phyloP scores from a whole-genome alignment of 2,797 vertebrate species.

The Ataeniobius toweri region DNA sequence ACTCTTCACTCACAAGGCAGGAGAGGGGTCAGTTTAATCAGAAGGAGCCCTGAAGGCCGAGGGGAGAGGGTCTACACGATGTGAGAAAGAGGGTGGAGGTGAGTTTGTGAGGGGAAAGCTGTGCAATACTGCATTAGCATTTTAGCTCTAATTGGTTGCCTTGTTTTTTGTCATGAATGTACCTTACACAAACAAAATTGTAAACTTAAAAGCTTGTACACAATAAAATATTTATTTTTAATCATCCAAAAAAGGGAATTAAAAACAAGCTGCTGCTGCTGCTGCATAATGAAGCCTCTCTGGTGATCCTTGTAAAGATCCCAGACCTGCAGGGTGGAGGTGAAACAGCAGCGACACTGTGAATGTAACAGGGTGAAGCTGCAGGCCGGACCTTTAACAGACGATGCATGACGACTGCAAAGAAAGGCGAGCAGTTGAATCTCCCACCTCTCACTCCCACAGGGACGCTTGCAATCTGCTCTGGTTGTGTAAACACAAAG shows the following conservation, averaged over 20 bases:
- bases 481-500: constrained; percentile 74
- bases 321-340: constrained; percentile 22
- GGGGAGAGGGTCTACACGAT: neutral
- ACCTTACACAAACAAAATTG: constrained; percentile 53
- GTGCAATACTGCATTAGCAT: constrained; percentile 25
- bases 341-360: constrained; percentile 39
- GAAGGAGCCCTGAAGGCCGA: neutral
- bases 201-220: constrained; percentile 42
- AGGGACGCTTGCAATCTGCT: constrained; percentile 66
- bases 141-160: constrained; percentile 55
- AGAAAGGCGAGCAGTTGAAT: constrained; percentile 30
- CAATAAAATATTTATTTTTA: constrained; percentile 42
- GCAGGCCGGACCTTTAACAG: constrained; percentile 27
- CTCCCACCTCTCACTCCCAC: constrained; percentile 38
- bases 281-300: constrained; percentile 10
- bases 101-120: constrained; percentile 17
- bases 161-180: constrained; percentile 72
- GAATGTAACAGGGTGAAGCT: constrained; percentile 59
- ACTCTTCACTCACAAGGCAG: constrained; percentile 21
- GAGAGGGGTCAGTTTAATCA: neutral
- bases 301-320: constrained; percentile 24
- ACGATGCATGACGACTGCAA: constrained; percentile 30
- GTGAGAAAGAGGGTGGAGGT: constrained; percentile 9
- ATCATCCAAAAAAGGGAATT: constrained; percentile 23
- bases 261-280: constrained; percentile 30